A percentile compares a stretch with the other conserved stretches of the same genome.
Conservation (phyloP, 2,113 vertebrate genomes). For the Toxostoma redivivum region DNA sequence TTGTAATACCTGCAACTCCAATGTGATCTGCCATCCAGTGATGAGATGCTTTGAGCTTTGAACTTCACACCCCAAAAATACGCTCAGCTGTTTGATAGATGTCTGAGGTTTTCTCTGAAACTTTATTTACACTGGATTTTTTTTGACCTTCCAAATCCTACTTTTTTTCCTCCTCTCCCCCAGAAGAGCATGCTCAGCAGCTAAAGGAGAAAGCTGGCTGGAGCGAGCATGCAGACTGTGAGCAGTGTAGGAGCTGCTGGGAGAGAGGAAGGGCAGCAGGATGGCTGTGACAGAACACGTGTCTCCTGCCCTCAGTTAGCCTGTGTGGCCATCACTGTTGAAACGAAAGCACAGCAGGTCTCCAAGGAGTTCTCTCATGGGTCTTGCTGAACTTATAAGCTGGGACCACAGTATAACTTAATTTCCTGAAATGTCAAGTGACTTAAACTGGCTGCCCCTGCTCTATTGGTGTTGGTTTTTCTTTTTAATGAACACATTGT, state of each 20-base stretch:
- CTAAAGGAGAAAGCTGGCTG: not conserved
- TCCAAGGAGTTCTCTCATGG: not conserved
- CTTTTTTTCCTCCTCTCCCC: not conserved
- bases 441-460: not conserved
- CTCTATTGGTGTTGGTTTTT: not conserved
- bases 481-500: not conserved
- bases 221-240: not conserved
- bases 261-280: not conserved
- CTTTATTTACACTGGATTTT: not conserved
- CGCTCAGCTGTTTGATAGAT: not conserved
- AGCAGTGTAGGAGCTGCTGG: not conserved
- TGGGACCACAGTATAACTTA: not conserved
- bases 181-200: not conserved
- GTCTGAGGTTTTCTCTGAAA: not conserved
- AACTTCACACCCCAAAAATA: not conserved
- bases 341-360: not conserved
- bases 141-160: not conserved
- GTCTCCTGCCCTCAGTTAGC: slow-evolving; percentile 46
- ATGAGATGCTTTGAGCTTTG: not conserved
- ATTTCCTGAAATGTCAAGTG: slow-evolving; percentile 49
- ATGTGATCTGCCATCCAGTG: not conserved
- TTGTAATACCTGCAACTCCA: not conserved
- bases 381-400: slow-evolving; percentile 14
- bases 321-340: not conserved
- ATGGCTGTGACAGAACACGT: not conserved